Percentiles rank a stretch among this genome's conserved stretches.
These are phyloP conservation scores for Poecilia wingei DNA, from an alignment of 2,797 vertebrate species.

Conservation along the genomic window DNA sequence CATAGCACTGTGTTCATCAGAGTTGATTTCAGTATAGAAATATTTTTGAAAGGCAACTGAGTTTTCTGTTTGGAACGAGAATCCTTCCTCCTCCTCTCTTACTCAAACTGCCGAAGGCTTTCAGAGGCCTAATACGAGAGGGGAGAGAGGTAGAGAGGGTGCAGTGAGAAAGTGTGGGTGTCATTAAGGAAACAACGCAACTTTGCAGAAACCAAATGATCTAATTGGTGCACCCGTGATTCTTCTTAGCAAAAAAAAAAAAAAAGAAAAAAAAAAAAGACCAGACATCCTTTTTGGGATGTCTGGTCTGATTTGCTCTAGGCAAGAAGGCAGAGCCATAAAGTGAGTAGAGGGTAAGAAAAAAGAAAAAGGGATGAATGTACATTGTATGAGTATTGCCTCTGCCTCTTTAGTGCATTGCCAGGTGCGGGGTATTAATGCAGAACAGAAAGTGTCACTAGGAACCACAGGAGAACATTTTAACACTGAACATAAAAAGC, in stretches of 20 bases:
- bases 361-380: slow-evolving; percentile 11
- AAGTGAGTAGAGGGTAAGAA: slow-evolving; percentile 30
- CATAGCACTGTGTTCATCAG: slow-evolving; percentile 61
- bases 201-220: slow-evolving; percentile 55
- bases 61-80: slow-evolving; percentile 75
- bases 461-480: slow-evolving; percentile 44
- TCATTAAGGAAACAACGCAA: slow-evolving; percentile 59
- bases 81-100: slow-evolving; percentile 70
- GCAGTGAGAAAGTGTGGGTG: slow-evolving; percentile 43
- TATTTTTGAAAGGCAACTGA: slow-evolving; percentile 85
- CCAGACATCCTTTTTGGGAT: slow-evolving; percentile 39
- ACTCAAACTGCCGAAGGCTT: slow-evolving; percentile 65
- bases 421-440: slow-evolving; percentile 54
- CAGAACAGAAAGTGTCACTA: slow-evolving; percentile 25
- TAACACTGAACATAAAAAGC: slow-evolving; percentile 56
- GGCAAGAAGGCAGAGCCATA: slow-evolving; percentile 34
- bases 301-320: slow-evolving; percentile 57
- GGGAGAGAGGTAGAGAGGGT: slow-evolving; percentile 64
- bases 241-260: slow-evolving; percentile 50
- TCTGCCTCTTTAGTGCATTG: slow-evolving; percentile 71
- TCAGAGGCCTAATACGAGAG: slow-evolving; percentile 53
- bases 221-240: slow-evolving; percentile 54
- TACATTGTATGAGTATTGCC: slow-evolving; percentile 27
- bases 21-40: slow-evolving; percentile 79
- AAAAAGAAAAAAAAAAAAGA: slow-evolving; percentile 31